Evolutionary conservation across 2,888 invertebrate genomes (phyloP), one percentile per base, ranked within the genome.

Genomic region (Campaea margaritaria): DNA sequence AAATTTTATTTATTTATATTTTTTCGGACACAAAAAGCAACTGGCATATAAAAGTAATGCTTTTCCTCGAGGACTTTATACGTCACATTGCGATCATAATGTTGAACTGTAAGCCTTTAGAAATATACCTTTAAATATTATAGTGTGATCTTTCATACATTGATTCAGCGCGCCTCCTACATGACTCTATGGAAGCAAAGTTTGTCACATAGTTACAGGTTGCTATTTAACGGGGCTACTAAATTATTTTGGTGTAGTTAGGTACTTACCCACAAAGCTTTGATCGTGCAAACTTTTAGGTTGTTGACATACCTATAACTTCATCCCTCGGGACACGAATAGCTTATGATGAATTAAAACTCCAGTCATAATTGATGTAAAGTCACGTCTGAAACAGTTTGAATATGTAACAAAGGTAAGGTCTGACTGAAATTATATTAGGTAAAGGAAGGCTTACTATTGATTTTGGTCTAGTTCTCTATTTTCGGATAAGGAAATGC

Each of bases 271-370:
- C 60, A 39, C 52, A 58, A 49, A 52, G 56, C 60, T 64, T 65
- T 64, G 64, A 66, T 62, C 58, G 62, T 15, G 13, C 38, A 49
- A 70, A 73, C 58, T 70, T 73, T 69, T 55, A 49, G 69, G 73
- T 69, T 68, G 56, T 63, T 62, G 60, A 65, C 59, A 64, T 58
- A 63, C 53, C 48, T 51, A 43, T 52, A 55, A 51, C 45, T 52
- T 58, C 51, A 51, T 48, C 53, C 43, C 43, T 49, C 58, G 53
- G 57, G 66, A 62, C 56, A 67, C 59, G 50, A 49, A 50, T 56
- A 58, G 66, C 62, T 69, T 68, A 50, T 60, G 60, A 62, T 66
- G 62, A 65, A 62, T 58, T 41, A 64, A 61, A 63, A 56, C 47
- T 44, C 31, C 10, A 15, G 31, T 50, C 44, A 61, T 57, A 62